Conservation (phyloP, 2,888 invertebrate species). For the Steinernema scapterisci region DNA sequence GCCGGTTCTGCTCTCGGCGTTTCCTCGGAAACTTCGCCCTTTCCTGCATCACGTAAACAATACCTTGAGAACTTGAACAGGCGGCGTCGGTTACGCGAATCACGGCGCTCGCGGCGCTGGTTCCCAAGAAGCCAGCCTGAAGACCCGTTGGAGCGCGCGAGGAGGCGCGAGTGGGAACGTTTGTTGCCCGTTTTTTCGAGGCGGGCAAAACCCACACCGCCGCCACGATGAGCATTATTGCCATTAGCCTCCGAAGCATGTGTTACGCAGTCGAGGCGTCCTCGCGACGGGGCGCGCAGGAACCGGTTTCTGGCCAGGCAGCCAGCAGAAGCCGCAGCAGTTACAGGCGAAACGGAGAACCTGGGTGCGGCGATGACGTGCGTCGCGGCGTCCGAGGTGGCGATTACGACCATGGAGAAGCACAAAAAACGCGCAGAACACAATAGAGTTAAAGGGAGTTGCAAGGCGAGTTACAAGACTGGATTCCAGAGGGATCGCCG, state of each 20-base stretch:
- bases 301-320: neutral
- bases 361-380: constrained; percentile 3
- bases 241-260: constrained; percentile 32
- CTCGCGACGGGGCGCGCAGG: neutral
- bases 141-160: neutral
- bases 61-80: neutral
- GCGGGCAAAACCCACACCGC: constrained; percentile 20
- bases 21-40: neutral
- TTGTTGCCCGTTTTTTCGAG: constrained; percentile 18
- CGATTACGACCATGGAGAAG: neutral
- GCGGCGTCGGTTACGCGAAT: constrained; percentile 17
- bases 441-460: constrained; percentile 1
- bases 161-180: constrained; percentile 8
- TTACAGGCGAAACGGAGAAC: neutral
- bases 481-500: constrained; percentile 3
- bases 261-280: constrained; percentile 27
- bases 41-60: neutral
- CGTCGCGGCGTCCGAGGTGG: neutral
- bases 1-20: neutral
- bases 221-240: neutral
- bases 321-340: neutral
- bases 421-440: constrained; percentile 4
- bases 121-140: neutral
- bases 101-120: too few species aligned
- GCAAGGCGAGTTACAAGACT: constrained; percentile 18